These are phyloP conservation scores for Pelvicachromis taeniatus DNA, from an alignment of 2,113 vertebrate species.

Conservation along the genomic window DNA sequence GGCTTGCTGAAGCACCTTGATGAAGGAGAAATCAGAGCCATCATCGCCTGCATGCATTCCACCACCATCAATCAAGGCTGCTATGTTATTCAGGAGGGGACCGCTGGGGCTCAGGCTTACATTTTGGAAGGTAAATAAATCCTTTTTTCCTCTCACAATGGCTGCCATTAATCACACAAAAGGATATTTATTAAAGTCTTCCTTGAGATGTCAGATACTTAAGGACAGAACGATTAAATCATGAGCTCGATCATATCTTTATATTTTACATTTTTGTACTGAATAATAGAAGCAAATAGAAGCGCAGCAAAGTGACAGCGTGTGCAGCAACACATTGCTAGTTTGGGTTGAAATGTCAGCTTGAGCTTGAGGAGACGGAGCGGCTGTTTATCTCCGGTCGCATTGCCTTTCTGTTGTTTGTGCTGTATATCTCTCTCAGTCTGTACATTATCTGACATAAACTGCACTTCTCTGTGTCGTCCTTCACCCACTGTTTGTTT, in stretches of 20 bases:
- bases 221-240: neutral
- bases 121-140: conserved; percentile 75
- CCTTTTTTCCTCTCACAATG: neutral
- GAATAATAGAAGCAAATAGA: neutral
- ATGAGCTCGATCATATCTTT: neutral
- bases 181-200: neutral
- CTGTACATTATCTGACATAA: neutral
- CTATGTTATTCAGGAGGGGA: conserved; percentile 69
- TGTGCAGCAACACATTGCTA: neutral
- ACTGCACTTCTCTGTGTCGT: neutral
- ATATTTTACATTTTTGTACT: neutral
- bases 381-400: neutral
- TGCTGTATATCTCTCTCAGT: neutral
- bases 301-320: neutral
- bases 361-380: neutral
- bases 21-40: conserved; percentile 58
- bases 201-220: neutral
- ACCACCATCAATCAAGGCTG: conserved; percentile 61
- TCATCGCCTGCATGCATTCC: conserved; percentile 63
- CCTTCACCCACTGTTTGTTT: conserved; percentile 19
- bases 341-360: conserved; percentile 22
- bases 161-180: neutral
- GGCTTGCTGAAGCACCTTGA: conserved; percentile 71
- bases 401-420: neutral
- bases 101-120: conserved; percentile 66